Evolutionary conservation across 2,113 vertebrate genomes (phyloP), one percentile per base, ranked within the genome.

Genomic region (zebrafish (Danio rerio)): DNA sequence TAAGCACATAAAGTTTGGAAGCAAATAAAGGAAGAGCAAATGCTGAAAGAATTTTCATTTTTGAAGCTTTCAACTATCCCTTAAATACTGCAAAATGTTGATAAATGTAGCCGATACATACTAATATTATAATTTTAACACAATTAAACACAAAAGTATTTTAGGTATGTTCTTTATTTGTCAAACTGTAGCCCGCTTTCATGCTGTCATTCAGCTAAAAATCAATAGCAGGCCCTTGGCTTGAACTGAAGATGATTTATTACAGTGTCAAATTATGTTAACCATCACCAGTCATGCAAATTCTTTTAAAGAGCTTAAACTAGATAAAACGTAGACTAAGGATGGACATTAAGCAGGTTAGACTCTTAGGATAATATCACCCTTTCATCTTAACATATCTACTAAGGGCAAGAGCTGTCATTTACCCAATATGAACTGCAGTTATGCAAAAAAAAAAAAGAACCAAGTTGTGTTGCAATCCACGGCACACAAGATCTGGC

Each of bases 311-410:
- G 13, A 5, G 45, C 45, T 62, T 52, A 52, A 55, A 66, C 49
- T 5, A 53, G 55, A 79, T 13, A 5, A 43, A 66, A 79, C 43
- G 16, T 13, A 66, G 31, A 9, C 10, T 79, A 53, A 65, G 65
- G 47, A 65, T 31, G 53, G 18, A 15, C 45, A 77, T 78, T 43
- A 50, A n/a, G 58, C 58, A 77, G 8, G 20, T 21, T 63, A 62
- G 74, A 18, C 18, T 62, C 4, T n/a, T 77, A 11, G 20, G n/a
- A 77, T 77, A 77, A 61, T 61, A 61, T 62, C 62, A 77, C 12
- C 43, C 74, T 77, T 62, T 77, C 45, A 77, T 77, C 74, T 63
- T 63, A 50, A 63, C 45, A 63, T 77, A 63, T 58, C 45, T 31
- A 31, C 31, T 31, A 61, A 75, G 5, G 40, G 55, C 53, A 75